phyloP scores from a whole-genome alignment of 2,113 vertebrate species.

The Rhinolophus ferrumequinum region DNA sequence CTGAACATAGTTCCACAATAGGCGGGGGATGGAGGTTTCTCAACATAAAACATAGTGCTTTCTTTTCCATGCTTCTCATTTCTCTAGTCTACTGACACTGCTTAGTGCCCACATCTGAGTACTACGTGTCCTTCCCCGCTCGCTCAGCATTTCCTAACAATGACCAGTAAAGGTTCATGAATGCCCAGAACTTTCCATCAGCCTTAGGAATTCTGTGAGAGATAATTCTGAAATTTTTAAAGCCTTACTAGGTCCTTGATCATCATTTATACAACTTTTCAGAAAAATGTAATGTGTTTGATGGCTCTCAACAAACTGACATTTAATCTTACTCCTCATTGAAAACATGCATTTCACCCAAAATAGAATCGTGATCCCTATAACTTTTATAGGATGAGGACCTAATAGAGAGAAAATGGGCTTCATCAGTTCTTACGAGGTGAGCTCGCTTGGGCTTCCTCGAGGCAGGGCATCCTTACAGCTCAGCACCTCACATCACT shows the following conservation, averaged over 20 bases:
- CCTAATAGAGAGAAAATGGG: background rate
- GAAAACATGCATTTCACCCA: background rate
- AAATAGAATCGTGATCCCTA: background rate
- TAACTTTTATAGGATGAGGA: background rate
- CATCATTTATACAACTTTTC: background rate
- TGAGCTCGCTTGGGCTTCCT: background rate
- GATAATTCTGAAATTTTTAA: background rate
- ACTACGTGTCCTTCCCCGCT: background rate
- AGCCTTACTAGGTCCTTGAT: background rate
- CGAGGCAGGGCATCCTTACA: background rate
- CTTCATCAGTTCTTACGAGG: background rate
- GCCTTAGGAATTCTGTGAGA: background rate
- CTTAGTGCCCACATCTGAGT: background rate
- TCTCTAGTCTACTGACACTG: background rate
- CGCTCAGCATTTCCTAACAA: background rate
- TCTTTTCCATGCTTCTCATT: background rate
- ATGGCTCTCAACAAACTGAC: background rate
- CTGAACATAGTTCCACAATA: rapidly evolving
- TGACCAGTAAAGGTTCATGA: background rate
- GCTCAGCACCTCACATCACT: background rate
- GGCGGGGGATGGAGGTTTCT: background rate
- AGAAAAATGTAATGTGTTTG: background rate
- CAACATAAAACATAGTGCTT: background rate
- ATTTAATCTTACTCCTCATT: background rate
- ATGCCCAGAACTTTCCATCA: background rate